A percentile compares a stretch with the other conserved stretches of the same genome.
phyloP scores from a whole-genome alignment of 2,113 vertebrate genomes.

The Anarrhichthys ocellatus region DNA sequence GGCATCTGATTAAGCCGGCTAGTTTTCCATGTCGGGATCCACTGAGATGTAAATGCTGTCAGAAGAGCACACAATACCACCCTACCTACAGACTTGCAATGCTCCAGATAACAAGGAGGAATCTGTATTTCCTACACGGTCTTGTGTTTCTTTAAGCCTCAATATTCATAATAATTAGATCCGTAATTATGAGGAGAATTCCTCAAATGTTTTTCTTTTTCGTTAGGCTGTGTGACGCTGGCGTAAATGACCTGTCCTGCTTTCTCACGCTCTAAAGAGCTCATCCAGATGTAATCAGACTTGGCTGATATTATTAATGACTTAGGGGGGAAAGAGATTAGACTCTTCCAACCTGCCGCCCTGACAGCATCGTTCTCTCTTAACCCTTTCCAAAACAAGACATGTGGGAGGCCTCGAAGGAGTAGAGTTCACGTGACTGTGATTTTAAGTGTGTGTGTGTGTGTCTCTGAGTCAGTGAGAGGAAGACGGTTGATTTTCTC shows the following conservation, averaged over 20 bases:
- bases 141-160: neutral
- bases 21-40: slow-evolving; percentile 30
- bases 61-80: slow-evolving; percentile 1
- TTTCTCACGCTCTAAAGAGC: slow-evolving; percentile 75
- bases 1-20: slow-evolving; percentile 46
- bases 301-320: slow-evolving; percentile 77
- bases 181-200: slow-evolving; percentile 19
- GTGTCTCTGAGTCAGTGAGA: slow-evolving; percentile 6
- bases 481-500: neutral
- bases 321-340: slow-evolving; percentile 66
- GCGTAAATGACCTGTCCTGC: slow-evolving; percentile 67
- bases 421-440: slow-evolving; percentile 21
- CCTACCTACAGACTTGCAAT: neutral
- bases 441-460: slow-evolving; percentile 15
- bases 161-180: slow-evolving; percentile 15
- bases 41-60: slow-evolving; percentile 25
- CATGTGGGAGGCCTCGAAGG: slow-evolving; percentile 21
- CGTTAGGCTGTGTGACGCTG: slow-evolving; percentile 32
- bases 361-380: slow-evolving; percentile 41
- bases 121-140: neutral
- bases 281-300: slow-evolving; percentile 73
- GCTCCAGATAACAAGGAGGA: neutral
- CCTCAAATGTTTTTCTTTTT: slow-evolving; percentile 22
- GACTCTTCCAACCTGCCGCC: slow-evolving; percentile 47
- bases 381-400: slow-evolving; percentile 43